phyloP scores from a whole-genome alignment of 2,113 vertebrate species.

The Candoia aspera region DNA sequence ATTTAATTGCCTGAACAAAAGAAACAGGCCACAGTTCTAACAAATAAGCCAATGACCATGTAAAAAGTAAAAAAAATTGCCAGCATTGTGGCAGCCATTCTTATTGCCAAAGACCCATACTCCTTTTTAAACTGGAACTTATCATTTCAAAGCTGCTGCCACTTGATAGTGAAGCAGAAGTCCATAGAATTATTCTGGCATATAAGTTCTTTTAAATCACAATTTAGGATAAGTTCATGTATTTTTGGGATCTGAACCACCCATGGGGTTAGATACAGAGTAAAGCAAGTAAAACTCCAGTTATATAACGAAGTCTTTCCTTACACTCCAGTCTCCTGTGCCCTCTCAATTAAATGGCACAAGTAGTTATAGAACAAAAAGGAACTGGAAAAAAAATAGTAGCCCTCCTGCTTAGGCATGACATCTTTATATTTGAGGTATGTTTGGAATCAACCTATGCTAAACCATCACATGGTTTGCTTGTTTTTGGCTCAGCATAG shows the following conservation, averaged over 20 bases:
- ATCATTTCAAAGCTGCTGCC: not conserved
- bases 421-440: not conserved
- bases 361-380: not conserved
- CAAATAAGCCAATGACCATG: too few species aligned
- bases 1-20: slow-evolving; percentile 6
- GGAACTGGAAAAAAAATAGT: not conserved
- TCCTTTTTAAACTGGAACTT: not conserved
- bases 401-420: not conserved
- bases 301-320: not conserved
- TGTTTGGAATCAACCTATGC: not conserved
- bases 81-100: not conserved
- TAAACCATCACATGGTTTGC: not conserved
- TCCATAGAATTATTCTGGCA: not conserved
- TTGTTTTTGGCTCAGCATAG: not conserved
- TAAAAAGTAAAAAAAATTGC: not conserved
- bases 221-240: not conserved
- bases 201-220: not conserved
- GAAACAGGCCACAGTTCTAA: not conserved
- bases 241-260: not conserved
- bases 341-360: not conserved
- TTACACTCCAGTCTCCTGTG: not conserved
- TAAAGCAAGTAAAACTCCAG: not conserved
- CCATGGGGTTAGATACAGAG: not conserved
- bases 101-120: not conserved
- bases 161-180: not conserved